Percentiles rank a stretch among this genome's conserved stretches.
phyloP scores from a whole-genome alignment of 53 echinoderm and acorn worm species.

The Antedon mediterranea region DNA sequence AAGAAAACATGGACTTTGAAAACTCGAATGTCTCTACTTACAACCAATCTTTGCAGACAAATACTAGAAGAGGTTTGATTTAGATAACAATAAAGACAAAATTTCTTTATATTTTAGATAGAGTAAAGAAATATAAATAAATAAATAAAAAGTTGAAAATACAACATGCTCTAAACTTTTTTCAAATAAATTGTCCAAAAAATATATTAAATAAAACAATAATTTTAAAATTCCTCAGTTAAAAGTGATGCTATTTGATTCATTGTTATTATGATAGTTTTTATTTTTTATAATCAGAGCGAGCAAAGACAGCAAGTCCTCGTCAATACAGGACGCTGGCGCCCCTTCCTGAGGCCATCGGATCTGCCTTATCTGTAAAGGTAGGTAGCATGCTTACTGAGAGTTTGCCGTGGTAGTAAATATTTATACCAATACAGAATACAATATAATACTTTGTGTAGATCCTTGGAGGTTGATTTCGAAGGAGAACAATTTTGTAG shows the following conservation, averaged over 20 bases:
- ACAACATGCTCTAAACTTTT: too few relatives aligned
- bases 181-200: too few relatives aligned
- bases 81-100: too few relatives aligned
- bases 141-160: too few relatives aligned
- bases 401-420: too few relatives aligned
- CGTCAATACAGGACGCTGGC: not conserved
- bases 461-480: not conserved
- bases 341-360: not conserved
- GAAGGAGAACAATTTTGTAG: not conserved
- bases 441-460: not conserved
- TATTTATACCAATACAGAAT: not conserved
- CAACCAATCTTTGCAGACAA: not conserved
- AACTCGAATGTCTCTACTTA: not conserved
- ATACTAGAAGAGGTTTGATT: not conserved
- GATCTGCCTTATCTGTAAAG: not conserved
- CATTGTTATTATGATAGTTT: too few relatives aligned
- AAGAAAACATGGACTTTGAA: not conserved
- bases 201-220: not conserved
- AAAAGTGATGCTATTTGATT: too few relatives aligned
- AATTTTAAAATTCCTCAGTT: too few relatives aligned
- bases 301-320: not conserved
- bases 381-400: not conserved
- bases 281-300: not conserved
- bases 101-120: too few relatives aligned
- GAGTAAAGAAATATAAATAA: too few relatives aligned